A percentile compares a stretch with the other conserved stretches of the same genome.
phyloP scores from a whole-genome alignment of 2,888 invertebrate genomes.

The Lepidonotus clava region DNA sequence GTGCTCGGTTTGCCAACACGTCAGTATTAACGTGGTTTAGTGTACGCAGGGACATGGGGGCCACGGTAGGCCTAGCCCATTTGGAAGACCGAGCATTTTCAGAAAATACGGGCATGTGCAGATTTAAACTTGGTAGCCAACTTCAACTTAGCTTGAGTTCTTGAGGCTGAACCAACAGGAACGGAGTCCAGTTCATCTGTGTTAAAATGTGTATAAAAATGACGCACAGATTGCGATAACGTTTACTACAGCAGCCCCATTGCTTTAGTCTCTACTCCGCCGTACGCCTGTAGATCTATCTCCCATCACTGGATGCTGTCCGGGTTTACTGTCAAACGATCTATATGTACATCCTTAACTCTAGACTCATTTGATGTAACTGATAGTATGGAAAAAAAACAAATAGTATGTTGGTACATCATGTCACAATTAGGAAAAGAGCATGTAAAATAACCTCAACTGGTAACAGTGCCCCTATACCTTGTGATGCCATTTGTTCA shows the following conservation, averaged over 20 bases:
- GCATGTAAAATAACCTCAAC: conserved; percentile 43
- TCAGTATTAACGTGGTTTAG: neutral
- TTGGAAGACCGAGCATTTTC: neutral
- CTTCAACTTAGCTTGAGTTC: neutral
- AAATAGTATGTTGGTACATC: conserved; percentile 13
- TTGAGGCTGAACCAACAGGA: neutral
- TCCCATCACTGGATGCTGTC: neutral
- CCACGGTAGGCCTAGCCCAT: neutral
- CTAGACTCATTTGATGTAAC: conserved; percentile 29
- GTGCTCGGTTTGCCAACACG: neutral
- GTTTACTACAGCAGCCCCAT: too few relatives aligned
- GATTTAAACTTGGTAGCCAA: neutral
- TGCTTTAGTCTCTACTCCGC: conserved; percentile 13
- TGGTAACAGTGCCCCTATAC: conserved; percentile 52
- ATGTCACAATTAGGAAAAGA: neutral
- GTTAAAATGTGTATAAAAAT: neutral
- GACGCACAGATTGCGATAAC: too few relatives aligned
- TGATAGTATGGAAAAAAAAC: neutral
- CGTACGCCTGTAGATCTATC: neutral
- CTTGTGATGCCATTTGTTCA: conserved; percentile 54
- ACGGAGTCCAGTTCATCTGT: neutral
- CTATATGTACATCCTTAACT: conserved; percentile 13
- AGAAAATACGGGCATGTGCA: neutral
- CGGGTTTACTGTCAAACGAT: conserved; percentile 9
- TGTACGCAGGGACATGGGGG: neutral